These are phyloP conservation scores for Brachyptera risi DNA, from an alignment of 2,888 invertebrate species.

Conservation along the genomic window DNA sequence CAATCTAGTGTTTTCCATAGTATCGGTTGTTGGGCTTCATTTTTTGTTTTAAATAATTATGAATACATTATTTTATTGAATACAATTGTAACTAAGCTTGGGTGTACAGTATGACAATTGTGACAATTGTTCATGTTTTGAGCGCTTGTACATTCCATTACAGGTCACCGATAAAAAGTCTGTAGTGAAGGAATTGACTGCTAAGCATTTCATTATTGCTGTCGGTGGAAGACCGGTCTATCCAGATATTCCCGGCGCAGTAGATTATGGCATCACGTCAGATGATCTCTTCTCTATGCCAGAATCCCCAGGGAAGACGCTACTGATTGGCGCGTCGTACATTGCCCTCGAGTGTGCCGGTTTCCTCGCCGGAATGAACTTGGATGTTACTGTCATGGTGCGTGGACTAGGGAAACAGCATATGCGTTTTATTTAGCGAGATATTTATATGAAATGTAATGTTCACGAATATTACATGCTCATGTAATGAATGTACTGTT, in stretches of 20 bases:
- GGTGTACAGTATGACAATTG: no score
- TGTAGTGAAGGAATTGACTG: conserved; percentile 43
- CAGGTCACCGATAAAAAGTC: conserved; percentile 42
- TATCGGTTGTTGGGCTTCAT: no score
- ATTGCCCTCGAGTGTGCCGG: conserved; percentile 56
- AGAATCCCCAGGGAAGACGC: conserved; percentile 50
- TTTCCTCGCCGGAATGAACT: conserved; percentile 50
- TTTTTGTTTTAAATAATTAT: no score
- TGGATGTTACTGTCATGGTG: conserved; percentile 49
- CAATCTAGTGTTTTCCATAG: no score
- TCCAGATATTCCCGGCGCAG: conserved; percentile 47
- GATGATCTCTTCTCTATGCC: conserved; percentile 54
- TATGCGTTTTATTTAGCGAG: background rate
- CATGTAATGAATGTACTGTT: no score
- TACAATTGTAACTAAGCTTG: no score
- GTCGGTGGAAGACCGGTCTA: conserved; percentile 51
- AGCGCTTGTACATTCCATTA: no score
- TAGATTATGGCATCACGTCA: conserved; percentile 51
- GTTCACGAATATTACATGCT: no score
- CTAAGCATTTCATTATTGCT: conserved; percentile 48
- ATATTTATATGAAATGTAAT: no score
- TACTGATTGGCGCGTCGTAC: conserved; percentile 57
- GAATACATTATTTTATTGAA: no score
- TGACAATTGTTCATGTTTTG: no score
- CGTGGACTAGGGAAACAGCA: no score